Evolutionary conservation across 2,888 invertebrate species (phyloP).

Genomic region (Rhyacophila evoluta): DNA sequence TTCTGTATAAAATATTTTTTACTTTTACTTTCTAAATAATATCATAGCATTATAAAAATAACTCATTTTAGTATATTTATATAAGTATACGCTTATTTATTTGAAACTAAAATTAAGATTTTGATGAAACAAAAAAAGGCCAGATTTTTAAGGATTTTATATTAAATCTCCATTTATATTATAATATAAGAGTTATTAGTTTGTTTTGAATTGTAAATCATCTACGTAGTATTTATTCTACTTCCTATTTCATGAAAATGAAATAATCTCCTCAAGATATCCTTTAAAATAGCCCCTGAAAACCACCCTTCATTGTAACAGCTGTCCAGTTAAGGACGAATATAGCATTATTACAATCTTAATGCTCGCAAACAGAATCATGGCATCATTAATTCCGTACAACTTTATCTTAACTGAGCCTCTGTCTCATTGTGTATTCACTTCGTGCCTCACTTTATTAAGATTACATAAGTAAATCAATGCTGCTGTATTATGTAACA

Average conservation of each 20-base stretch:
- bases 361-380: slow-evolving; percentile 14
- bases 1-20: too few species aligned
- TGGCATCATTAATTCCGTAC: slow-evolving; percentile 4
- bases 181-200: too few species aligned
- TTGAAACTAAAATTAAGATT: too few species aligned
- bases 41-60: too few species aligned
- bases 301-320: slow-evolving; percentile 2
- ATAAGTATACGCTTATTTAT: too few species aligned
- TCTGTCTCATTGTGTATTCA: not conserved
- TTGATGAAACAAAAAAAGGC: too few species aligned
- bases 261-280: not conserved
- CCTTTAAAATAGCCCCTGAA: not conserved
- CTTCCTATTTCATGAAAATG: not conserved
- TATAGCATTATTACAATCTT: slow-evolving; percentile 18
- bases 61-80: too few species aligned
- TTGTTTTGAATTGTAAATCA: not conserved
- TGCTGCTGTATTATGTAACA: not conserved
- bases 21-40: too few species aligned
- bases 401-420: not conserved
- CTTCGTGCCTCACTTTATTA: not conserved
- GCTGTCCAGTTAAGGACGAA: slow-evolving; percentile 3
- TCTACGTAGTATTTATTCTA: not conserved
- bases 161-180: too few species aligned
- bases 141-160: too few species aligned
- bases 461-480: not conserved